phyloP scores from a whole-genome alignment of 2,113 vertebrate species.

The Martes martes region DNA sequence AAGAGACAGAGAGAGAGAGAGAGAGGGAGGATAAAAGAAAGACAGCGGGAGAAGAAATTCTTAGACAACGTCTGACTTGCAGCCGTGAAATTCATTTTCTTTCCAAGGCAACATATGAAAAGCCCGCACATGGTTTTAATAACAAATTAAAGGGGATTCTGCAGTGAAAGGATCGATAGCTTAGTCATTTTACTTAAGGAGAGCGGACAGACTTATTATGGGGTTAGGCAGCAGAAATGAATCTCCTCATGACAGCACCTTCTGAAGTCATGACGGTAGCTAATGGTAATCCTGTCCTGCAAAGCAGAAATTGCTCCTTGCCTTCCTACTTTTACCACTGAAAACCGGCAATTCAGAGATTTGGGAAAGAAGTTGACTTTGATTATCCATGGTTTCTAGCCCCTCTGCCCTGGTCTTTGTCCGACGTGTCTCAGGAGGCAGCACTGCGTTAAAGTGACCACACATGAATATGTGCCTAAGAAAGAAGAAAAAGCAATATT shows the following conservation, averaged over 20 bases:
- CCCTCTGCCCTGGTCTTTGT: conserved; percentile 66
- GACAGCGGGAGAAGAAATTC: conserved; percentile 77
- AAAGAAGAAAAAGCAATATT: conserved; percentile 87
- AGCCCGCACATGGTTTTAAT: conserved; percentile 74
- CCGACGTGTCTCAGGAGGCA: conserved; percentile 65
- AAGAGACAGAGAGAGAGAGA: neutral
- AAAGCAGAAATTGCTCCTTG: conserved; percentile 73
- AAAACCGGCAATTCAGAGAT: conserved; percentile 69
- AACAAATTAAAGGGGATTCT: conserved; percentile 76
- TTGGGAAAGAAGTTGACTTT: conserved; percentile 77
- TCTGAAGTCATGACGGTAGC: conserved; percentile 62
- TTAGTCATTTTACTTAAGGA: conserved; percentile 87
- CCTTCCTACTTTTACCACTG: conserved; percentile 70
- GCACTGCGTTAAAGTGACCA: conserved; percentile 76
- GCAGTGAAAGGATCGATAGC: conserved; percentile 88
- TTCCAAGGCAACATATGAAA: conserved; percentile 65
- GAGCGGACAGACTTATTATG: conserved; percentile 82
- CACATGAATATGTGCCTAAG: conserved; percentile 84
- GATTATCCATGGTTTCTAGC: conserved; percentile 64
- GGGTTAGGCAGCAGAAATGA: conserved; percentile 86
- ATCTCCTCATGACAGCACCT: conserved; percentile 73
- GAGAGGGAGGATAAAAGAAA: conserved; percentile 52
- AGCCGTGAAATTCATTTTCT: conserved; percentile 74
- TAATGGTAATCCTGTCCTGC: conserved; percentile 69
- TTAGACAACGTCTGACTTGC: conserved; percentile 80